Evolutionary conservation across 2,888 invertebrate genomes (phyloP), one percentile per base, ranked within the genome.

Genomic region (Slavum lentiscoides): DNA sequence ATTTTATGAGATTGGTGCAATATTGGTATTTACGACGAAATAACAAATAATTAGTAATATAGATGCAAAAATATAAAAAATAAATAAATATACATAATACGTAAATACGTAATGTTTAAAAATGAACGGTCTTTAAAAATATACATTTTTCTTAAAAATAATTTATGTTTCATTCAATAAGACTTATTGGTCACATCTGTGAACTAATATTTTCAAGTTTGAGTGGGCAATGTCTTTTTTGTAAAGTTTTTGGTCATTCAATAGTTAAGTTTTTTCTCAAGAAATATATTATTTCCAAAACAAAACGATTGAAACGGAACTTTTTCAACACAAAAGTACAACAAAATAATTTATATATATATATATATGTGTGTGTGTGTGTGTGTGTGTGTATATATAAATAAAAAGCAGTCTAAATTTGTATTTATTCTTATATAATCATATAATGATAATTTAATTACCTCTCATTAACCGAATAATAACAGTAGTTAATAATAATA

Each of bases 221-320:
- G 8, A 66, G 39, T 43, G 21, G 13, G 8, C 21, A 43, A 67
- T 21, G 13, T 2, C 9, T 66, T 66, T 66, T 11, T 66, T 43
- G n/a, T 13, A 64, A 64, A 64, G 17, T 43, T 43, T 66, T 67
- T 43, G 2, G 39, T 43, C 13, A 43, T 67, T 43, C 43, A 39
- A 67, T 67, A 43, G 19, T n/a, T 66, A 13, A 43, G 66, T 21
- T 67, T 67, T 64, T 67, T 21, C 13, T 0, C 13, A 43, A 21
- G 66, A 11, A n/a, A n/a, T n/a, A 11, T n/a, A 66, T 39, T 39
- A 66, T 39, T 66, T n/a, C 15, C 8, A 66, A 66, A 7, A n/a
- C 66, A 39, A 66, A 39, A 66, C 19, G 43, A 67, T 67, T 67
- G 11, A 43, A 67, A 67, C 13, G 43, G 9, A 43, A 67, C 43